Conservation (phyloP, 1,140 invertebrate species). For the Gyrodactylus bullatarudis region DNA sequence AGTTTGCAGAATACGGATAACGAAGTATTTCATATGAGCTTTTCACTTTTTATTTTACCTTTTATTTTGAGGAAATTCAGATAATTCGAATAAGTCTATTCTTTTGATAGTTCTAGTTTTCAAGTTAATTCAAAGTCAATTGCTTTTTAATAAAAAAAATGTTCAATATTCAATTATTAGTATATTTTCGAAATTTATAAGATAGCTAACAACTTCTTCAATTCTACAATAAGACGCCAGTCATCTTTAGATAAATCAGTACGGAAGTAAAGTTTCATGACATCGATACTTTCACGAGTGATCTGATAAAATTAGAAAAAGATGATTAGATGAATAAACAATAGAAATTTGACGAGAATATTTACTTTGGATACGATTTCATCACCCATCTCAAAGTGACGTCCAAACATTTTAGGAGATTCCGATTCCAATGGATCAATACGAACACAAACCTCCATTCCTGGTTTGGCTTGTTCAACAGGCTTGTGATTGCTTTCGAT, state of each 20-base stretch:
- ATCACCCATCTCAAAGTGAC: conserved; percentile 87
- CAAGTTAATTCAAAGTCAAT: too few species aligned
- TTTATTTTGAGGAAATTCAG: too few species aligned
- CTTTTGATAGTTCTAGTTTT: too few species aligned
- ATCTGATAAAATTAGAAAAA: conserved; percentile 32
- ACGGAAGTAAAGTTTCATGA: conserved; percentile 90
- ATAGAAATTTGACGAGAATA: background rate
- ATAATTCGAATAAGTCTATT: too few species aligned
- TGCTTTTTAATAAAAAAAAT: too few species aligned
- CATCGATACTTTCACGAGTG: conserved; percentile 76
- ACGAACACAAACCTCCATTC: conserved; percentile 90
- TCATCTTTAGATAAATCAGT: conserved; percentile 75
- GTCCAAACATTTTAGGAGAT: conserved; percentile 77
- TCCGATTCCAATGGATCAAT: conserved; percentile 79
- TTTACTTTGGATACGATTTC: conserved; percentile 48
- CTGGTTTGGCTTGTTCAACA: conserved; percentile 60
- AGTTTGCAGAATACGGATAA: too few species aligned
- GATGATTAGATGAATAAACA: conserved; percentile 19
- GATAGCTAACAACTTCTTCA: conserved; percentile 90
- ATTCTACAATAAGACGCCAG: conserved; percentile 84
- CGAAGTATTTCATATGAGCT: too few species aligned
- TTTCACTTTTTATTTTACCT: too few species aligned
- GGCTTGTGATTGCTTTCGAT: conserved; percentile 45
- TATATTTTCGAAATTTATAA: too few species aligned
- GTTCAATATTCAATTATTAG: too few species aligned